Conservation (phyloP, 2,797 vertebrate species). For the Delichon dasypus region DNA sequence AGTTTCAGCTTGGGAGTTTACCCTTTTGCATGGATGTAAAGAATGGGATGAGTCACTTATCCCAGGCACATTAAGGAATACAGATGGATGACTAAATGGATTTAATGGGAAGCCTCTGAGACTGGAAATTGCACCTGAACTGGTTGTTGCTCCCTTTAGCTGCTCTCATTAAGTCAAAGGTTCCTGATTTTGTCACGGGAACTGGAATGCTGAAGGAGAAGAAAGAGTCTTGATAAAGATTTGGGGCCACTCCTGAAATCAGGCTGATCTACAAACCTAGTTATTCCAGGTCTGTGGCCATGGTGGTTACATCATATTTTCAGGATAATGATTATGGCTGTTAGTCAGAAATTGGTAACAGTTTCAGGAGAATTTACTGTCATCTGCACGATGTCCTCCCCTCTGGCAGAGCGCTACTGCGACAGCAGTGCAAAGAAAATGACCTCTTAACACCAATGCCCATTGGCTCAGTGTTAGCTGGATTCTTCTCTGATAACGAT, state of each 20-base stretch:
- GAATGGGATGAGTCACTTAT: background rate
- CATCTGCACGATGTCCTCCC: background rate
- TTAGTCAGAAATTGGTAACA: background rate
- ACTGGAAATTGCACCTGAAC: background rate
- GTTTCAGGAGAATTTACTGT: background rate
- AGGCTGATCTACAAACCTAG: background rate
- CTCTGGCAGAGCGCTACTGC: background rate
- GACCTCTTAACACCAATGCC: background rate
- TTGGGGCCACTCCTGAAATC: background rate
- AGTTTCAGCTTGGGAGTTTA: background rate
- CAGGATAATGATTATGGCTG: background rate
- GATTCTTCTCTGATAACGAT: background rate
- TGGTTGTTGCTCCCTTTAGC: background rate
- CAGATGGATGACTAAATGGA: background rate
- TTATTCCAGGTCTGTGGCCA: background rate
- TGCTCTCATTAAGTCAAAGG: background rate
- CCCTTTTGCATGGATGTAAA: background rate
- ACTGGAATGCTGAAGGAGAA: background rate
- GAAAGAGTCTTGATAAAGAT: background rate
- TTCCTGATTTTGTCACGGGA: background rate
- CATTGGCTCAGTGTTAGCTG: background rate
- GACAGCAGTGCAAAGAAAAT: background rate
- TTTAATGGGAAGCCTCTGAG: background rate
- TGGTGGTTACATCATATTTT: background rate
- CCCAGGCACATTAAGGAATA: background rate